These are phyloP conservation scores for Schizotus pectinicornis DNA, from an alignment of 2,888 invertebrate genomes.

Conservation along the genomic window DNA sequence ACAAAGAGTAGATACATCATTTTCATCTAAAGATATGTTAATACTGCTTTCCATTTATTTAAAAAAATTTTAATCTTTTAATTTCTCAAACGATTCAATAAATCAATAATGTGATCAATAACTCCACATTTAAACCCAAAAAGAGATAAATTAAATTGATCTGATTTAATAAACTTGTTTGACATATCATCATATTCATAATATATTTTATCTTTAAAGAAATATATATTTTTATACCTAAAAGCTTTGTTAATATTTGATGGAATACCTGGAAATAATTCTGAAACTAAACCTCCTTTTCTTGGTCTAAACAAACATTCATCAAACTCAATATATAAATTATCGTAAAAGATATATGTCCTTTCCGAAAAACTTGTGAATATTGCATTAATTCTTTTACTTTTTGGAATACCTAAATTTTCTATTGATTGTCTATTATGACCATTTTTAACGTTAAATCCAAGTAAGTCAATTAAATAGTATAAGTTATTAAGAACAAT, in stretches of 20 bases:
- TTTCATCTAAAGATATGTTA: conserved; percentile 1
- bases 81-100: no score
- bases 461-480: no score
- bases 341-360: conserved; percentile 27
- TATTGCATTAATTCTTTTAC: conserved; percentile 14
- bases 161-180: conserved; percentile 10
- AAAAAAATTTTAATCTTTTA: no score
- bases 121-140: conserved; percentile 4
- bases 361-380: no score
- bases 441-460: no score
- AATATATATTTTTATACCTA: no score
- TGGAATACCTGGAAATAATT: conserved; percentile 3
- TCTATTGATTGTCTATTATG: no score
- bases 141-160: conserved; percentile 6
- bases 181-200: conserved; percentile 9
- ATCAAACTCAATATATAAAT: conserved; percentile 17
- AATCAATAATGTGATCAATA: no score
- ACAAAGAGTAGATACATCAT: background rate
- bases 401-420: no score
- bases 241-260: conserved; percentile 5
- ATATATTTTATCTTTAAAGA: no score
- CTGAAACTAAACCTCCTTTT: conserved; percentile 4
- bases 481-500: conserved; percentile 21
- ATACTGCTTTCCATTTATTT: no score
- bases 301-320: conserved; percentile 12